phyloP scores from a whole-genome alignment of 2,888 invertebrate genomes.

The Theretra japonica region DNA sequence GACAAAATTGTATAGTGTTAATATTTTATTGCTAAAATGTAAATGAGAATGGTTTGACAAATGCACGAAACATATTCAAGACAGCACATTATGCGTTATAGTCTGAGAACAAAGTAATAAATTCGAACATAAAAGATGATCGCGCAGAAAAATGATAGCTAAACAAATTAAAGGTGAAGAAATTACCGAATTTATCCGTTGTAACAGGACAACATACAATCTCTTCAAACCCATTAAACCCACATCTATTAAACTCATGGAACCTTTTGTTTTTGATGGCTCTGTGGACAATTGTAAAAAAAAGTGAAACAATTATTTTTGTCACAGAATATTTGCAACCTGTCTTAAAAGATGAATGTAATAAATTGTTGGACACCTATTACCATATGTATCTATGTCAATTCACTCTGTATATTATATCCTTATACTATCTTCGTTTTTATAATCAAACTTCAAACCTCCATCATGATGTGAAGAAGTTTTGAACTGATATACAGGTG shows the following conservation, averaged over 20 bases:
- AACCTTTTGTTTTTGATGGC: conserved; percentile 52
- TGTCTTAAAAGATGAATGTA: neutral
- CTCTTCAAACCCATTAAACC: conserved; percentile 68
- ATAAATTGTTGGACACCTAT: too few species aligned
- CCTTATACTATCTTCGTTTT: too few species aligned
- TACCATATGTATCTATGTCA: too few species aligned
- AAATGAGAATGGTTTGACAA: neutral
- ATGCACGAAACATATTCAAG: neutral
- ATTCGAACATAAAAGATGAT: too few species aligned
- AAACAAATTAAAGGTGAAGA: neutral
- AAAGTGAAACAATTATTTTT: neutral
- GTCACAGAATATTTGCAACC: neutral
- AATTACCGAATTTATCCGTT: conserved; percentile 57
- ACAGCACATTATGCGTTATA: too few species aligned
- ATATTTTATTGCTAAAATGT: neutral
- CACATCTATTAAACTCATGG: conserved; percentile 71
- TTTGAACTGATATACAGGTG: too few species aligned
- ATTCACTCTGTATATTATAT: too few species aligned
- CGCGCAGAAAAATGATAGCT: neutral
- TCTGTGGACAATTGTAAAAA: conserved; percentile 42
- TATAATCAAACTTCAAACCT: too few species aligned
- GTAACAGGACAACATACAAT: conserved; percentile 78
- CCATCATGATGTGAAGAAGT: too few species aligned
- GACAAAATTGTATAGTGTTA: neutral
- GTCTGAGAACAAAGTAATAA: too few species aligned